Evolutionary conservation across 2,113 vertebrate genomes (phyloP).

Genomic region (Semnornis frantzii): DNA sequence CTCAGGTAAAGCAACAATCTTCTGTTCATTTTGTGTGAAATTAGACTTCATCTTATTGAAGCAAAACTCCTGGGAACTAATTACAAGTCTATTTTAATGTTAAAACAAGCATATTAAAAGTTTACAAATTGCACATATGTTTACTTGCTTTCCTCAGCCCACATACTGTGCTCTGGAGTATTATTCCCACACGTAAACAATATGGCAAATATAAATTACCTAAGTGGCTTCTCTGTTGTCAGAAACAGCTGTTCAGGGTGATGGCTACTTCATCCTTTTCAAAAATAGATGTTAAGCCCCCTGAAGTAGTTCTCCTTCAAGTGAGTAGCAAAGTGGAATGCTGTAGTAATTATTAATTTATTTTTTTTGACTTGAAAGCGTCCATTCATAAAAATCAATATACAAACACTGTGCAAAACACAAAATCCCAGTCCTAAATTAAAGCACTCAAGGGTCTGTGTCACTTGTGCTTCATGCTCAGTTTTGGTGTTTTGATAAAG

Average conservation of each 20-base stretch:
- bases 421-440: neutral
- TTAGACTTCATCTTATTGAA: slow-evolving; percentile 8
- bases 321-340: neutral
- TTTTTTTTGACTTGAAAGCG: neutral
- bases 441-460: neutral
- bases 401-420: neutral
- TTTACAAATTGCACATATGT: slow-evolving; percentile 49
- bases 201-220: slow-evolving; percentile 27
- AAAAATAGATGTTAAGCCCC: neutral
- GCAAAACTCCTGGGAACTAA: slow-evolving; percentile 30
- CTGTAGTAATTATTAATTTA: neutral
- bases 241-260: neutral
- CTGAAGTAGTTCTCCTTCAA: neutral
- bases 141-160: slow-evolving; percentile 42
- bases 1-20: neutral
- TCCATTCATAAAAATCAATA: neutral
- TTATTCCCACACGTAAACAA: slow-evolving; percentile 16
- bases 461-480: neutral
- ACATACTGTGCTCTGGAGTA: slow-evolving; percentile 10
- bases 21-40: slow-evolving; percentile 16
- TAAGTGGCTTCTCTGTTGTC: neutral
- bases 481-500: neutral
- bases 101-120: slow-evolving; percentile 39
- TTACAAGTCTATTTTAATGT: slow-evolving; percentile 36
- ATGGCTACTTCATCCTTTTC: slow-evolving; percentile 15